These are phyloP conservation scores for Cyclina sinensis DNA, from an alignment of 1,140 invertebrate genomes.

Conservation along the genomic window DNA sequence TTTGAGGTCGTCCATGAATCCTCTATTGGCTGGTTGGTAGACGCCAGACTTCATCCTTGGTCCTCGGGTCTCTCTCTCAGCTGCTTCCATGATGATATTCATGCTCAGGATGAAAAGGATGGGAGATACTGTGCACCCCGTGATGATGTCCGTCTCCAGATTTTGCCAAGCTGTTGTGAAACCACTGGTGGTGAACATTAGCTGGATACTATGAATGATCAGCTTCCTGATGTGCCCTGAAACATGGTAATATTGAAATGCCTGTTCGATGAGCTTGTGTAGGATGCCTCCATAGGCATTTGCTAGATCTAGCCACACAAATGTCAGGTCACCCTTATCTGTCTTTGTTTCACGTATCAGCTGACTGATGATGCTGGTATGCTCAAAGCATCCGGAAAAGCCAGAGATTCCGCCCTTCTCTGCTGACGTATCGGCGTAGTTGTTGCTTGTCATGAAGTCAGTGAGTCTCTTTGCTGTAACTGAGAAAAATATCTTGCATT, in stretches of 20 bases:
- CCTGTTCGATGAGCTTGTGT: slow-evolving; percentile 27
- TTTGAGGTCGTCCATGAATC: neutral
- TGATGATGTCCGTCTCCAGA: neutral
- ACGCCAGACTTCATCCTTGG: neutral
- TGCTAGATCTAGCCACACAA: slow-evolving; percentile 58
- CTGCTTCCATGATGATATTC: slow-evolving; percentile 11
- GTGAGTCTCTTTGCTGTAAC: slow-evolving; percentile 22
- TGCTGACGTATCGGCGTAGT: slow-evolving; percentile 21
- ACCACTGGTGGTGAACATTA: neutral
- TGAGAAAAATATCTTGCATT: neutral
- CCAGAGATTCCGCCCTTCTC: slow-evolving; percentile 47
- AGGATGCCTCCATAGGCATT: slow-evolving; percentile 34
- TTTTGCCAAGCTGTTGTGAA: neutral
- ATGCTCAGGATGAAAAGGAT: neutral
- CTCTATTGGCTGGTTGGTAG: neutral
- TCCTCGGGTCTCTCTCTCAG: neutral
- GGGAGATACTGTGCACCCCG: slow-evolving; percentile 21
- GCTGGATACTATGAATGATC: neutral
- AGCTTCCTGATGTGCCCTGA: neutral
- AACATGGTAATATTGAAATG: neutral
- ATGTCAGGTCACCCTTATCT: neutral
- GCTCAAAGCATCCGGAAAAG: slow-evolving; percentile 38
- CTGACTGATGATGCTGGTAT: slow-evolving; percentile 12
- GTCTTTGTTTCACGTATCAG: slow-evolving; percentile 1
- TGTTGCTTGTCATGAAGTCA: neutral